Conservation (phyloP, 2,113 vertebrate species). For the Harpagus bidentatus region DNA sequence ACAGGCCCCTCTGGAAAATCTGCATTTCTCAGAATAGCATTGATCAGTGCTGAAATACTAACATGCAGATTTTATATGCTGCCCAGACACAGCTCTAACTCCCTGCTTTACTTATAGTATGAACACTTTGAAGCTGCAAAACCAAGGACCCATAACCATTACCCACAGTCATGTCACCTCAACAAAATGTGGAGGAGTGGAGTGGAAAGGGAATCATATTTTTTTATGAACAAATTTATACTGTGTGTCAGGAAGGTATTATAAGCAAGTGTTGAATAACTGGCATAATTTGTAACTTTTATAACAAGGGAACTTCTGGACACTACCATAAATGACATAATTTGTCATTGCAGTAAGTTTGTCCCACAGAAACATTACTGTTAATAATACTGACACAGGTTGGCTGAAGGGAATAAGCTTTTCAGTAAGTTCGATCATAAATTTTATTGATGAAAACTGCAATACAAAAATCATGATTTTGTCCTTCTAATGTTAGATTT, state of each 20-base stretch:
- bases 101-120: neutral
- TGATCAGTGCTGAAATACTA: neutral
- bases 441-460: neutral
- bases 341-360: slow-evolving; percentile 16
- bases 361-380: neutral
- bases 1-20: neutral
- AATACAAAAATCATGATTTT: neutral
- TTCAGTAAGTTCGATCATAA: neutral
- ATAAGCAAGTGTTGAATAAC: slow-evolving; percentile 26
- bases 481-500: neutral
- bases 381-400: neutral
- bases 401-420: slow-evolving; percentile 8
- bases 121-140: neutral
- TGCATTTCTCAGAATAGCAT: neutral
- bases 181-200: neutral
- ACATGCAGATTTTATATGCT: neutral
- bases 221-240: neutral
- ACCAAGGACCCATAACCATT: neutral
- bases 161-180: neutral
- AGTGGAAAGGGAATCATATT: neutral
- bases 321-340: neutral
- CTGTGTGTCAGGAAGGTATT: neutral
- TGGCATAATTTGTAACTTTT: slow-evolving; percentile 36
- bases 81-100: neutral
- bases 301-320: slow-evolving; percentile 2